Evolutionary conservation across 1,140 invertebrate genomes (phyloP), one percentile per base, ranked within the genome.

Genomic region (Ooceraea biroi): DNA sequence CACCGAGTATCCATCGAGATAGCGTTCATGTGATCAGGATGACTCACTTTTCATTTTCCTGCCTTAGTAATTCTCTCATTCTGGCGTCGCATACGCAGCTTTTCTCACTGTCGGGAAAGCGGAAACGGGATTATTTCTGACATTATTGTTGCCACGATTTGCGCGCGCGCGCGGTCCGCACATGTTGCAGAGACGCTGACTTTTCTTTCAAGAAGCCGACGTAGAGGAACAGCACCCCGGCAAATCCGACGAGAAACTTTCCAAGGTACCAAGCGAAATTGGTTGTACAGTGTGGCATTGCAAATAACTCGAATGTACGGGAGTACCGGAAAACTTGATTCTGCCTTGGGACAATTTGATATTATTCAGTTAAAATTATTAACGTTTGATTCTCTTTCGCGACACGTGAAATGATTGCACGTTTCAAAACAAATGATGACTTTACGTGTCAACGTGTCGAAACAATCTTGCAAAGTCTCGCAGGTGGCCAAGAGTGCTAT

Each of bases 191-290:
- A 52, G 12, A 61, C 57, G 71, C 69, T 87, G 65, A 91, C 91
- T 77, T 89, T 48, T 92, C 89, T 66, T 90, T 91, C 1, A 93
- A 82, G 68, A 88, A 90, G 14, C 68, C 61, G n/a, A 78, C 55
- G 36, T 93, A 93, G 12, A 93, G 22, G 25, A 91, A 85, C 8
- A 92, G n/a, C 84, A 93, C 90, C 3, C 89, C 90, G 0, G 89
- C 73, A 25, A 93, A 86, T 25, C 88, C 90, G 8, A 92, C 11
- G 27, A 92, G 12, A 76, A 92, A 93, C 78, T 93, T 93, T 27
- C 88, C 86, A 19, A 93, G 66, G 11, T 92, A 93, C 91, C 91
- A 93, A 30, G 68, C 77, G 25, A 88, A 88, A 63, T 90, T 69
- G 19, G 71, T 83, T n/a, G 85, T 91, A 65, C 91, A 92, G 61